Evolutionary conservation across 2,113 vertebrate species (phyloP), one percentile per base, ranked within the genome.

Genomic region (Menidia beryllina): DNA sequence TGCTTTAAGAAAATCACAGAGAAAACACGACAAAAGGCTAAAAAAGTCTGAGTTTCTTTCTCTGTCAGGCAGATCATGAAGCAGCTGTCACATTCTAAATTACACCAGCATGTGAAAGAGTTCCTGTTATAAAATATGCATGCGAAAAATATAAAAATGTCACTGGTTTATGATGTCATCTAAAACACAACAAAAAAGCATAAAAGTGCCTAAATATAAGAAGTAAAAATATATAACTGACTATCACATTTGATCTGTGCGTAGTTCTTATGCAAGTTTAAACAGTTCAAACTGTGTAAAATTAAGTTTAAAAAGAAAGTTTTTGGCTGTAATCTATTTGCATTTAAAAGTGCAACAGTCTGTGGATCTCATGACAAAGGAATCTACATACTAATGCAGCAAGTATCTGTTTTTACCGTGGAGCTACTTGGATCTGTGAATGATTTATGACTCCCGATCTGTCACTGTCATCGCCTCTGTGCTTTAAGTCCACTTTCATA

Each of bases 401-500:
- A 61, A 25, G 13, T 19, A 47, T 24, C 5, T n/a, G 17, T 45
- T 8, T 30, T 61, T 23, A 30, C 21, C 20, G 5, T 20, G n/a
- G 2, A 15, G 7, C n/a, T 61, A 30, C 25, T 20, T 61, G 43
- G n/a, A 61, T 30, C 11, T 3, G 26, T 5, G 25, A n/a, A 12
- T 61, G 43, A 48, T 61, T 53, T 43, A 36, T 53, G 50, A 12
- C 38, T 30, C 36, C 13, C 58, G 15, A 12, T 53, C 48, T n/a
- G 20, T 13, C 47, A 54, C 48, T n/a, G 20, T 17, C 47, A 57
- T 75, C 19, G 24, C 36, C 80, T 75, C 0, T 6, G 55, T 24
- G 5, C 48, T 62, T 17, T 57, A 76, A 82, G 27, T 20, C 50
- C 47, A 65, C 20, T 30, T 27, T 26, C 7, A 53, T 78, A 70